Conservation (phyloP, 2,113 vertebrate genomes). For the Benitochromis conjunctus region DNA sequence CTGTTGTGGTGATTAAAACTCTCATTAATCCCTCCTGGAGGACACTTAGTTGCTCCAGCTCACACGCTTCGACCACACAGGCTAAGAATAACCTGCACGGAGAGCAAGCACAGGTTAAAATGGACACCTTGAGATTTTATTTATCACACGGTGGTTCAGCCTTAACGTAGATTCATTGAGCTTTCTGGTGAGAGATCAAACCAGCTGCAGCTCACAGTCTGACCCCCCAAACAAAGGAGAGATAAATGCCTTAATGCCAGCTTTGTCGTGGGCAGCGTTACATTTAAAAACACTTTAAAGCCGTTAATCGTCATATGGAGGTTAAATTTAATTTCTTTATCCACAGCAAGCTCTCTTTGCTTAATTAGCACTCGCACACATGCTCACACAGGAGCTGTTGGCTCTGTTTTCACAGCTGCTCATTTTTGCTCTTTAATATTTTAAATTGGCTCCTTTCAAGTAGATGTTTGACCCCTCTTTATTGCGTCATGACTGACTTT, state of each 20-base stretch:
- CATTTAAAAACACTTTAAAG: background rate
- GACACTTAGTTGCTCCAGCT: background rate
- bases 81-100: slow-evolving; percentile 35
- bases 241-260: background rate
- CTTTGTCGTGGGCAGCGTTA: background rate
- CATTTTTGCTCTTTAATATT: background rate
- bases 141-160: background rate
- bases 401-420: background rate
- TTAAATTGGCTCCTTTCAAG: background rate
- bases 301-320: background rate
- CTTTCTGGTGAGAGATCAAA: background rate
- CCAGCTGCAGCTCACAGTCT: background rate
- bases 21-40: slow-evolving; percentile 38
- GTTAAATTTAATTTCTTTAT: background rate
- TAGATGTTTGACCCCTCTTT: background rate
- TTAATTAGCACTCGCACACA: background rate
- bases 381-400: background rate
- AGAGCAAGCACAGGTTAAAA: background rate
- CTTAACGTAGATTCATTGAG: background rate
- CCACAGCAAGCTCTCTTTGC: background rate
- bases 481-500: background rate
- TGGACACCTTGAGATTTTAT: background rate
- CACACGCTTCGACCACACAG: background rate
- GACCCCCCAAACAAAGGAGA: background rate
- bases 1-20: slow-evolving; percentile 20